phyloP scores from a whole-genome alignment of 2,888 invertebrate genomes.

The Thysanoteuthis rhombus region DNA sequence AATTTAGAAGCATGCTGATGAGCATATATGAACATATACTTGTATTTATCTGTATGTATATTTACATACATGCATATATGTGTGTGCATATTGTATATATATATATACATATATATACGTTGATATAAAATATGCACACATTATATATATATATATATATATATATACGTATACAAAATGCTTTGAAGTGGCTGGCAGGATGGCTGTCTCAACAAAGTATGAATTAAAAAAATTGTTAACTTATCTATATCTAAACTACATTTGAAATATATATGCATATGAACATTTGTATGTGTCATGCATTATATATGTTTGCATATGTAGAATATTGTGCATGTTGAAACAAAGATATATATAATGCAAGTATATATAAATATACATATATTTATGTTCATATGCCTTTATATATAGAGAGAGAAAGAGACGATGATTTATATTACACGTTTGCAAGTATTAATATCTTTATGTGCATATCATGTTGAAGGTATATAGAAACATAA shows the following conservation, averaged over 20 bases:
- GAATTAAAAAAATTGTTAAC: no score
- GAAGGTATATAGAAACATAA: no score
- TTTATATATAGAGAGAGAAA: no score
- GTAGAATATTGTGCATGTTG: not conserved
- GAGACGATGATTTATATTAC: no score
- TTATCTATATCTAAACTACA: not conserved
- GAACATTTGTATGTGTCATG: not conserved
- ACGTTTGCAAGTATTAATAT: no score
- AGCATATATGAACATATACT: not conserved
- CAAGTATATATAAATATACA: no score
- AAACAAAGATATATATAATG: not conserved
- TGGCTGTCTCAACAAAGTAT: no score
- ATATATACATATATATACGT: no score
- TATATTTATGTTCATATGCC: no score
- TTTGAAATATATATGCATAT: not conserved
- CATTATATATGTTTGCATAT: not conserved
- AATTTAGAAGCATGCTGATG: not conserved
- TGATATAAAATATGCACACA: no score
- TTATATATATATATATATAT: not conserved
- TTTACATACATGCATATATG: not conserved
- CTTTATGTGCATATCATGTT: no score
- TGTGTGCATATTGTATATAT: not conserved
- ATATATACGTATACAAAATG: not conserved
- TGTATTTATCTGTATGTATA: not conserved
- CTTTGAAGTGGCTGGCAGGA: no score